Conservation (phyloP, 1,140 invertebrate species). For the Eupristina koningsbergeri region DNA sequence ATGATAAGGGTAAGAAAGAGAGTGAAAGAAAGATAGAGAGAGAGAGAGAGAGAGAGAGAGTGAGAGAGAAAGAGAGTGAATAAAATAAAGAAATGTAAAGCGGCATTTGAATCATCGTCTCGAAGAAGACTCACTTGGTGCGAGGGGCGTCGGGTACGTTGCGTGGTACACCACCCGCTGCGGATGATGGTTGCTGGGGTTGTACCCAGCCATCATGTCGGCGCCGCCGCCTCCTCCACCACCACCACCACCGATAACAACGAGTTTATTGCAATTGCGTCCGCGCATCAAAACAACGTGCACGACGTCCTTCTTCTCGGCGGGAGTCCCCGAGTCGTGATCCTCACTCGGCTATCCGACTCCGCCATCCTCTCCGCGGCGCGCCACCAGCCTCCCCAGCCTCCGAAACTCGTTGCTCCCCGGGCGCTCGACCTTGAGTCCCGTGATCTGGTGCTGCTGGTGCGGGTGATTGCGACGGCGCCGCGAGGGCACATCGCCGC, state of each 20-base stretch:
- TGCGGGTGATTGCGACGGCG: slow-evolving; percentile 14
- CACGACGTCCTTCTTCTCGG: slow-evolving; percentile 22
- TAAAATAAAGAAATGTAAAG: too few species aligned
- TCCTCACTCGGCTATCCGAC: slow-evolving; percentile 38
- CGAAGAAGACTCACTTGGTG: slow-evolving; percentile 69
- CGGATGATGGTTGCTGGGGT: slow-evolving; percentile 61
- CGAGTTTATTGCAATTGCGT: slow-evolving; percentile 43
- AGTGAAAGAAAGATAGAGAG: too few species aligned
- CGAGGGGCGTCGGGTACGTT: slow-evolving; percentile 72
- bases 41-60: too few species aligned
- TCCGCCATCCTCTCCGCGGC: not conserved
- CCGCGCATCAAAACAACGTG: slow-evolving; percentile 49
- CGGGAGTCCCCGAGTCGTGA: slow-evolving; percentile 17
- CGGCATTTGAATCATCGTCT: too few species aligned
- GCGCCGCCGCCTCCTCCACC: not conserved
- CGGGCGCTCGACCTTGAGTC: not conserved
- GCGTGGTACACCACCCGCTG: slow-evolving; percentile 70
- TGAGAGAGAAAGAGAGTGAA: too few species aligned
- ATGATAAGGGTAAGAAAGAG: too few species aligned
- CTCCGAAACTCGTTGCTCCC: not conserved
- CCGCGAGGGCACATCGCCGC: slow-evolving; percentile 34
- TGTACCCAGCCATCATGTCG: slow-evolving; percentile 69
- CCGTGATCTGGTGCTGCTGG: not conserved
- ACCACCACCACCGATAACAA: slow-evolving; percentile 30
- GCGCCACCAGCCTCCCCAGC: not conserved